These are phyloP conservation scores for Neocloeon triangulifer DNA, from an alignment of 1,140 invertebrate genomes.

Conservation along the genomic window DNA sequence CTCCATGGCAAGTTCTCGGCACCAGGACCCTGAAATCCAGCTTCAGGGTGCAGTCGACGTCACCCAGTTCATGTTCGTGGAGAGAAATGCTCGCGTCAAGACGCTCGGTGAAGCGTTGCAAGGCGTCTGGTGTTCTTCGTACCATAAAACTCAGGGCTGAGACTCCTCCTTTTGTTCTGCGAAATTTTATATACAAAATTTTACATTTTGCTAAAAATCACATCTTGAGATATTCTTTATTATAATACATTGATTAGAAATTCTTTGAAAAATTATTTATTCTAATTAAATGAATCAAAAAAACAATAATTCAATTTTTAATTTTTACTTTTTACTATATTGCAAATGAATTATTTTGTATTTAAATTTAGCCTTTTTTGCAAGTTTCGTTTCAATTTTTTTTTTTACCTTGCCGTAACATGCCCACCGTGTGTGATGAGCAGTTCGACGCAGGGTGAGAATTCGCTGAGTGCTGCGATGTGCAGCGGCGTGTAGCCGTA, in stretches of 20 bases:
- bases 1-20: slow-evolving; percentile 31
- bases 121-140: slow-evolving; percentile 51
- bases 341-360: no score
- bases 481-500: slow-evolving; percentile 64
- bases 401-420: slow-evolving; percentile 50
- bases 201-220: no score
- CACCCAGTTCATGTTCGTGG: slow-evolving; percentile 57
- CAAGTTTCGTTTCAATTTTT: no score
- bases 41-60: slow-evolving; percentile 59
- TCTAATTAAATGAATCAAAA: no score
- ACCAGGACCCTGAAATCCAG: slow-evolving; percentile 48
- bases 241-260: no score
- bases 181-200: no score
- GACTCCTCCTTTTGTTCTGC: slow-evolving; percentile 54
- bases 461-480: slow-evolving; percentile 64
- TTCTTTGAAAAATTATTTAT: no score
- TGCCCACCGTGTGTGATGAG: slow-evolving; percentile 57
- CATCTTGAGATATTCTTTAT: no score
- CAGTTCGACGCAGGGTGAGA: slow-evolving; percentile 46
- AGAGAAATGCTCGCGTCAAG: slow-evolving; percentile 53
- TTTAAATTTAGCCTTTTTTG: no score
- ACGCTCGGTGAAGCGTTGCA: slow-evolving; percentile 39
- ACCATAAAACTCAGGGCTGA: slow-evolving; percentile 59
- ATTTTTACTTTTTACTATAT: no score
- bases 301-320: no score